A percentile compares a stretch with the other conserved stretches of the same genome.
Conservation (phyloP, 2,113 vertebrate genomes). For the Toxostoma redivivum region DNA sequence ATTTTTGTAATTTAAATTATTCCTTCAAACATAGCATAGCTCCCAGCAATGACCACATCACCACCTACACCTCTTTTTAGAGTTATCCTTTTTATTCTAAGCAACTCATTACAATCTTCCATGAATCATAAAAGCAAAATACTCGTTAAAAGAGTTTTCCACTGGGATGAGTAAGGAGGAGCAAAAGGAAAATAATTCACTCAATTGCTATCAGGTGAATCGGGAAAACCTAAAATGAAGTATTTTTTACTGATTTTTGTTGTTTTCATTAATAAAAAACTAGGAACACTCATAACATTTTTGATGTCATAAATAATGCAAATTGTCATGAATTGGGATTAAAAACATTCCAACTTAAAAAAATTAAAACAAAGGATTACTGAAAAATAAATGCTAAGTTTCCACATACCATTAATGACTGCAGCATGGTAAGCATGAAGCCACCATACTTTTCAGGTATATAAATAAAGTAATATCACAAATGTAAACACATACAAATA, state of each 20-base stretch:
- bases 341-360: not conserved
- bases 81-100: not conserved
- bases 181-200: not conserved
- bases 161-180: not conserved
- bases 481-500: not conserved
- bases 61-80: not conserved
- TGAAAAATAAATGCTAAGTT: not conserved
- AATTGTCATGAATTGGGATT: not conserved
- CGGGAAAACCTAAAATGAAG: not conserved
- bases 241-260: not conserved
- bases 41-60: not conserved
- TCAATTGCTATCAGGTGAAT: not conserved
- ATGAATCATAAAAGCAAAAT: not conserved
- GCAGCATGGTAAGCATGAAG: not conserved
- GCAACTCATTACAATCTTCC: not conserved
- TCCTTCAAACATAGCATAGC: not conserved
- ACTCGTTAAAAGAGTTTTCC: not conserved
- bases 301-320: not conserved
- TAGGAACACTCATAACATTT: not conserved
- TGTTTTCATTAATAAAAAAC: not conserved
- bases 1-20: not conserved
- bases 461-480: not conserved
- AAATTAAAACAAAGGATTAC: not conserved
- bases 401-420: not conserved
- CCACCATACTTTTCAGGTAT: not conserved